Conservation (phyloP, 2,797 vertebrate species). For the Sphenopsis melanotis region DNA sequence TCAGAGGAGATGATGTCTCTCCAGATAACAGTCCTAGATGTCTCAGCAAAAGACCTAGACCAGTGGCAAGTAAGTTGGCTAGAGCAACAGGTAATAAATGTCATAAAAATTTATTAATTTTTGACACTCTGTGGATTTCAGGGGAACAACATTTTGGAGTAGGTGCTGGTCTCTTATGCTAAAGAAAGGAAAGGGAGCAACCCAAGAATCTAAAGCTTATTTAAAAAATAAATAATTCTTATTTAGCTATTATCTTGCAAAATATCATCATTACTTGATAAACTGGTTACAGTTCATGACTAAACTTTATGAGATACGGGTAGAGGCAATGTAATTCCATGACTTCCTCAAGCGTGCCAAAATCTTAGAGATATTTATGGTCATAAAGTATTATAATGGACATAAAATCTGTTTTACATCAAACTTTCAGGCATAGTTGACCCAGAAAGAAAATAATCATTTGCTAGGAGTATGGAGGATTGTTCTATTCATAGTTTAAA, state of each 20-base stretch:
- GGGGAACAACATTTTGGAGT: background rate
- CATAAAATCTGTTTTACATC: background rate
- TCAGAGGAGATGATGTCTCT: constrained; percentile 80
- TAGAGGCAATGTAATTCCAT: background rate
- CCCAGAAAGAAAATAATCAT: background rate
- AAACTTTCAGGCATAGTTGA: background rate
- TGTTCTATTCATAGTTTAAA: background rate
- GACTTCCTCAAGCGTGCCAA: background rate
- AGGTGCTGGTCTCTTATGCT: background rate
- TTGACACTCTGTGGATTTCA: background rate
- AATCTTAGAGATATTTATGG: background rate
- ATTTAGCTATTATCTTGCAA: background rate
- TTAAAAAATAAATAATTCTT: background rate
- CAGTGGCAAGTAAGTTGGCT: constrained; percentile 80
- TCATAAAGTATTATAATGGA: background rate
- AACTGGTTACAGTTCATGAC: background rate
- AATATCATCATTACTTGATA: background rate
- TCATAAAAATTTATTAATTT: background rate
- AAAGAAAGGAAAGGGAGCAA: background rate
- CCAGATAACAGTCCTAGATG: constrained; percentile 72
- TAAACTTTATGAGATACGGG: background rate
- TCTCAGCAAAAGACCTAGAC: constrained; percentile 78
- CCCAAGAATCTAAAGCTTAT: background rate
- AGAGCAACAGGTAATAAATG: background rate
- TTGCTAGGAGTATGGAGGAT: background rate